Base-by-base conservation (phyloP, 2,797 vertebrate genomes). In the Pseudochaenichthys georgianus region DNA sequence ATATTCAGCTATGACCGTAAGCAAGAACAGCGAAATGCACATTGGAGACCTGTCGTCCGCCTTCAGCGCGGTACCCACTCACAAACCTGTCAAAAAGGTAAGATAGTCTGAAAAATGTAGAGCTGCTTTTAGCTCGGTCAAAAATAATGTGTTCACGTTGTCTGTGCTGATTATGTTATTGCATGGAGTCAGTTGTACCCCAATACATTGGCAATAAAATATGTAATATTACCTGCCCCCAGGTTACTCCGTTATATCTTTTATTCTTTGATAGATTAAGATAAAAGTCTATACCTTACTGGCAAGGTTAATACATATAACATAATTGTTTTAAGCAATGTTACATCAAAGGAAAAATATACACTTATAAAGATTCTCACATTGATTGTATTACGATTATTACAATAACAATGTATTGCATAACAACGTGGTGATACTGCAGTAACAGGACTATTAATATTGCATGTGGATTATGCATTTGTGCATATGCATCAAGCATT, bases 41-140 rank as follows among this genome's bases (percentile, higher is more conserved):
- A 87, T 93, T 91, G 93, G 89, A 73, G 93, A 94, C 45, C 86
- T 94, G 88, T 87, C 92, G 68, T 78, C 92, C 19, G 92, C 69
- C 7, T 91, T 94, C 83, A 91, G 79, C 76, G 91, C 94, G 0
- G 91, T 94, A 58, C 90, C 94, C 75, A 89, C 93, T 7, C 94
- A 94, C 92, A 95, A 94, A 65, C 91, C 94, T 0, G 94, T 92
- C 0, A 95, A 95, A 54, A 95, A 95, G 94, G 94, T 95, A 84
- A 86, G 90, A 13, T 1, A 2, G 3, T 13, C 13, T 11, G 43
- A 2, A 1, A 45, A 5, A 11, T 41, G 0, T 11, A 51, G 15
- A 8, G 1, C 12, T 16, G 15, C 31, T 34, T 21, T 23, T 3
- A 47, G 1, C n/a, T 34, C 5, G 4, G 15, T 15, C 4, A 8